These are phyloP conservation scores for Chrysocyon brachyurus DNA, from an alignment of 2,797 vertebrate species.

Conservation along the genomic window DNA sequence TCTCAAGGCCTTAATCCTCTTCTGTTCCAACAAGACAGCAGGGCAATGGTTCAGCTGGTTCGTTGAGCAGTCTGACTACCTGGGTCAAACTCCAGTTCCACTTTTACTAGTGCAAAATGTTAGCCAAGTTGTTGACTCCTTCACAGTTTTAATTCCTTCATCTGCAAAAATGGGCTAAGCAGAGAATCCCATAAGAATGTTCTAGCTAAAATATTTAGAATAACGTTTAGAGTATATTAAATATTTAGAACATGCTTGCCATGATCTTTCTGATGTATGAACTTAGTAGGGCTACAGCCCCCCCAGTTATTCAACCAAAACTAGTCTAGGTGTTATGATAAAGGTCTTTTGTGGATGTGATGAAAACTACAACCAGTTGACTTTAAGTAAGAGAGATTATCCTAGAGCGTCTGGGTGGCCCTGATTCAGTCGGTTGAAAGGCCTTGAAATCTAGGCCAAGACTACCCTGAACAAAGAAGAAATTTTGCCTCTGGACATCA, in stretches of 20 bases:
- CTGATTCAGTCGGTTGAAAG: neutral
- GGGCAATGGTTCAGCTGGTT: neutral
- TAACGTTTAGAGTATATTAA: neutral
- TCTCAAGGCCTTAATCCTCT: neutral
- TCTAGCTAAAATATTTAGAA: neutral
- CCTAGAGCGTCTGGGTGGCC: neutral
- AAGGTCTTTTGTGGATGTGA: neutral
- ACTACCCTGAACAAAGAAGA: neutral
- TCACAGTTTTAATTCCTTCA: neutral
- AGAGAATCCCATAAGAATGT: neutral
- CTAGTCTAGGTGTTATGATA: neutral
- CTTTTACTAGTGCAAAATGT: neutral
- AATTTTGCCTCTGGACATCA: neutral
- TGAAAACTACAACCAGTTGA: neutral
- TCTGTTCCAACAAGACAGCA: neutral
- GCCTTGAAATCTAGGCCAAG: neutral
- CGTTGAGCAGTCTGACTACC: neutral
- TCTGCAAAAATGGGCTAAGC: neutral
- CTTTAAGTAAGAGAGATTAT: neutral
- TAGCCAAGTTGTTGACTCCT: neutral
- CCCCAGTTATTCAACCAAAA: constrained; percentile 2
- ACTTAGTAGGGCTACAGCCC: neutral
- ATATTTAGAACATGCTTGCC: neutral
- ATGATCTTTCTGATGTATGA: neutral
- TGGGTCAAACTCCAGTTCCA: neutral